These are phyloP conservation scores for Cylloceria caligata DNA, from an alignment of 2,888 invertebrate species.

Conservation along the genomic window DNA sequence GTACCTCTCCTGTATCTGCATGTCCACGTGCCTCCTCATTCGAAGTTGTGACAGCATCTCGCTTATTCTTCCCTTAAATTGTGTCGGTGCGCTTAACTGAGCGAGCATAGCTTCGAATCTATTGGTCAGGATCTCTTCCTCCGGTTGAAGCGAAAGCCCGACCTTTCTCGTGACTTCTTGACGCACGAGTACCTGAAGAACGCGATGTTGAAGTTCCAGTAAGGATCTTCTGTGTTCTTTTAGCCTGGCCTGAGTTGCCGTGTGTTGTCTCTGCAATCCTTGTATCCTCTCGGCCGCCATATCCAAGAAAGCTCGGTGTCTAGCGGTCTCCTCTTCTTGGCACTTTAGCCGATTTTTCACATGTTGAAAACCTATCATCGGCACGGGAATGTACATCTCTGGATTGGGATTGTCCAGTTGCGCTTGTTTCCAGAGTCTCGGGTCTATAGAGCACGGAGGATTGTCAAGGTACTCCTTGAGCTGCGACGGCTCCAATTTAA, in stretches of 20 bases:
- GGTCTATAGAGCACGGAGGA: constrained; percentile 96
- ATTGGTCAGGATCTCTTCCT: constrained; percentile 95
- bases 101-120: constrained; percentile 94
- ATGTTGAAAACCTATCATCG: constrained; percentile 95
- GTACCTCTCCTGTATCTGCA: constrained; percentile 89
- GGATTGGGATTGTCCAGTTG: constrained; percentile 98
- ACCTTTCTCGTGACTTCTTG: constrained; percentile 96
- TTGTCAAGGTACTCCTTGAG: constrained; percentile 95
- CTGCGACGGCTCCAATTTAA: constrained; percentile 91
- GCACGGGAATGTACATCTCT: constrained; percentile 95
- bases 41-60: constrained; percentile 95
- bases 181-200: constrained; percentile 93
- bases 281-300: constrained; percentile 92
- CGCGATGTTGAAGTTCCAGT: constrained; percentile 92
- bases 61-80: constrained; percentile 96
- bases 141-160: constrained; percentile 94
- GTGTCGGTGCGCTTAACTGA: constrained; percentile 95
- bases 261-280: constrained; percentile 92
- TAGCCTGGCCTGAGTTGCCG: constrained; percentile 92
- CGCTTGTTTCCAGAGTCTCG: constrained; percentile 97
- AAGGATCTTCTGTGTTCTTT: constrained; percentile 93
- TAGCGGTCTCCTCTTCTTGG: constrained; percentile 93
- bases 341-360: constrained; percentile 92
- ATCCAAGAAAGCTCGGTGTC: constrained; percentile 93
- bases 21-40: constrained; percentile 88